Base-by-base conservation (phyloP, 2,888 invertebrate genomes). In the Polymixis lichenea region DNA sequence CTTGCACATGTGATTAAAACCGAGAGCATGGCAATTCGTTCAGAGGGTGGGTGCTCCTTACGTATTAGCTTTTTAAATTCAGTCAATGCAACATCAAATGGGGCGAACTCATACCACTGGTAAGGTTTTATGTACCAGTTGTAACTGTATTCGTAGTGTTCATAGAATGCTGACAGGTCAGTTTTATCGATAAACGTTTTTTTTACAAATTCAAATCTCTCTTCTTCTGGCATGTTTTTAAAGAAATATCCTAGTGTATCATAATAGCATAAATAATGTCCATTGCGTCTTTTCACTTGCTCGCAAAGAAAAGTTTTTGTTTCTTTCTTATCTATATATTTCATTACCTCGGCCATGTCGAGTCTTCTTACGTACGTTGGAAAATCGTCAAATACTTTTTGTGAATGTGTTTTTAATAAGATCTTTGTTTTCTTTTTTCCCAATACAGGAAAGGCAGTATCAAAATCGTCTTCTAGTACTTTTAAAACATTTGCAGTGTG, bases 21-120 rank as follows among this genome's bases (percentile, higher is more conserved):
- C 49, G 85, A 87, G 19, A 95, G 83, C 71, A 95, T 94, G 3
- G 82, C 77, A 72, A 83, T 89, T 80, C 95, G 90, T 80, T 92
- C 92, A n/a, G 80, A 82, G 6, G 94, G 89, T 43, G 90, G 88
- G 0, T 92, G 92, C 82, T 94, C 94, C 0, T 85, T 58, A 3
- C 90, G 90, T 75, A 95, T 91, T 7, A 92, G 70, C 81, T 93
- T 93, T 75, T 91, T 92, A 28, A 95, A 80, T 75, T 93, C 92
- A 1, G 75, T 64, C 64, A 94, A 92, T 46, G 95, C 95, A 1
- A 82, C 86, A 28, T 89, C 83, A 75, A 95, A 95, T 6, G 94
- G 91, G 22, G 92, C 91, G 79, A 90, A 92, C 67, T 88, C 87
- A 86, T 94, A 95, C 94, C 94, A 94, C 28, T 86, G 83, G 77